Conservation (phyloP, 2,113 vertebrate genomes). For the Edolisoma coerulescens region DNA sequence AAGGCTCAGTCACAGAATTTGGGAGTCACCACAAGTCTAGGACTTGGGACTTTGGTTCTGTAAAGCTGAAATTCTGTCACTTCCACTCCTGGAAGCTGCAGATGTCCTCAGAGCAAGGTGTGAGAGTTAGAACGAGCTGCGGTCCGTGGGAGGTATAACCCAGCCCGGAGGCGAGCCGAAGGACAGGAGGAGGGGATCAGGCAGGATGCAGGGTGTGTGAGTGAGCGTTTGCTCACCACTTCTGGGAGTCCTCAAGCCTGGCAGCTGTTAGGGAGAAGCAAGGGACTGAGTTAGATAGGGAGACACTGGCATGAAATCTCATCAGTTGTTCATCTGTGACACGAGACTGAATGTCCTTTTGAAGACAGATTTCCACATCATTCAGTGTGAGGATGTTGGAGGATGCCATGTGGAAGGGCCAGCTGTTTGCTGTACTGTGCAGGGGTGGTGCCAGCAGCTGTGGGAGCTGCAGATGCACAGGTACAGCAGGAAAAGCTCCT, state of each 20-base stretch:
- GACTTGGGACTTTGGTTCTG: background rate
- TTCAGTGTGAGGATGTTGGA: background rate
- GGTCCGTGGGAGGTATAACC: background rate
- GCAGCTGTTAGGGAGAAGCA: background rate
- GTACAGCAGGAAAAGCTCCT: background rate
- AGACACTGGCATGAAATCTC: background rate
- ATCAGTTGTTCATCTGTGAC: background rate
- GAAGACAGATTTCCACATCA: background rate
- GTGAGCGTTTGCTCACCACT: rapidly evolving
- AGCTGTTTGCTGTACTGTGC: background rate
- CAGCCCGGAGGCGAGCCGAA: rapidly evolving
- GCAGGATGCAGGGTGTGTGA: background rate
- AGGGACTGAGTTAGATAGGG: background rate
- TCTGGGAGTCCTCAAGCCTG: background rate
- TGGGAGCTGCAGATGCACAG: background rate
- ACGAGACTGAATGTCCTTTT: background rate
- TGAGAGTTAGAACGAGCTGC: rapidly evolving
- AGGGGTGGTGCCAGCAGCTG: background rate
- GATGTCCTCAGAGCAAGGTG: background rate
- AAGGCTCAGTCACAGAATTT: background rate
- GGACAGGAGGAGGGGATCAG: background rate
- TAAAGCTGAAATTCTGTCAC: background rate
- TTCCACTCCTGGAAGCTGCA: background rate
- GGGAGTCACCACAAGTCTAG: background rate
- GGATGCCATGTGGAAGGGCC: background rate